Percentiles rank a stretch among this genome's conserved stretches.
phyloP scores from a whole-genome alignment of 2,797 vertebrate genomes.

The Paedocypris micromegethes region DNA sequence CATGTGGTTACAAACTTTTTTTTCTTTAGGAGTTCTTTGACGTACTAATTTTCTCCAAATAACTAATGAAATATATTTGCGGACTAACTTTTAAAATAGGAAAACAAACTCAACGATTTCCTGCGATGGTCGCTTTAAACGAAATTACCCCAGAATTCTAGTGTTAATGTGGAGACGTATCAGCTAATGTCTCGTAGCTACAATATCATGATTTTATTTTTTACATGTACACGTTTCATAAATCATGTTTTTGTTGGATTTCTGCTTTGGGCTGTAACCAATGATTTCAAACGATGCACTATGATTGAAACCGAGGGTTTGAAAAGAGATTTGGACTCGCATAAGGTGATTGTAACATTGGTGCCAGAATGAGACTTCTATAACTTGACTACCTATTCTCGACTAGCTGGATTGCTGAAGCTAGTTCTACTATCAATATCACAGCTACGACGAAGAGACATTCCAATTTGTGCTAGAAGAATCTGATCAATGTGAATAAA shows the following conservation, averaged over 20 bases:
- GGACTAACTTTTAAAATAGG: conserved; percentile 61
- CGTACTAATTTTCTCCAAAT: conserved; percentile 50
- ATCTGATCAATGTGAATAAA: conserved; percentile 45
- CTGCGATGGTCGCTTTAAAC: conserved; percentile 59
- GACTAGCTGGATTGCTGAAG: conserved; percentile 45
- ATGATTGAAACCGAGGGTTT: conserved; percentile 54
- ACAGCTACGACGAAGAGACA: conserved; percentile 48
- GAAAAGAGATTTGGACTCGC: conserved; percentile 39
- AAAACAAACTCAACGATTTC: conserved; percentile 57
- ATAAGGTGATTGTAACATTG: conserved; percentile 74
- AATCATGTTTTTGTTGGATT: conserved; percentile 48
- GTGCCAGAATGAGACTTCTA: conserved; percentile 50
- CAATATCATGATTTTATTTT: conserved; percentile 58
- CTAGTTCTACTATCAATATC: conserved; percentile 31
- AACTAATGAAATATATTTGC: conserved; percentile 55
- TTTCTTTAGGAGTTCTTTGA: conserved; percentile 42
- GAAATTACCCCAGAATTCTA: conserved; percentile 40
- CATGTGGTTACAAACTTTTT: conserved; percentile 37
- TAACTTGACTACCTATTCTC: conserved; percentile 48
- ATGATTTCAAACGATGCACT: conserved; percentile 65
- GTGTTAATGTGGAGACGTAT: conserved; percentile 43
- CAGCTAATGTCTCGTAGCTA: conserved; percentile 57
- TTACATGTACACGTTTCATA: conserved; percentile 53
- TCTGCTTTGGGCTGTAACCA: conserved; percentile 66
- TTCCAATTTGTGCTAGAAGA: conserved; percentile 59